A percentile compares a stretch with the other conserved stretches of the same genome.
Conservation (phyloP, 30 jellyfish, hydroid and myxozoan genomes). For the Catostylus mosaicus region DNA sequence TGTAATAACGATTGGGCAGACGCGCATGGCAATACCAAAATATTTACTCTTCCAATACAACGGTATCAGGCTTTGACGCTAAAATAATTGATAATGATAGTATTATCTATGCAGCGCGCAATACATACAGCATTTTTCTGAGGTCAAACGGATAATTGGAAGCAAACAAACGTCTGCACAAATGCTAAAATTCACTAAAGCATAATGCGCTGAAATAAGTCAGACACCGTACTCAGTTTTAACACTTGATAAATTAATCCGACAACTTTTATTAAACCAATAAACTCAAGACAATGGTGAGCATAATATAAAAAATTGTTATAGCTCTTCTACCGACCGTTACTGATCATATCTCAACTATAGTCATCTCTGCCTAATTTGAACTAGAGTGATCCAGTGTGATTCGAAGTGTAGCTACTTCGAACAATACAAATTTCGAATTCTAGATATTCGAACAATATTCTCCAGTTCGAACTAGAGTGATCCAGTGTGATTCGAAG, state of each 20-base stretch:
- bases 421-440: no score
- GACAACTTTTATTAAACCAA: neutral
- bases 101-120: neutral
- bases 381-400: no score
- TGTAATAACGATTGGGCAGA: no score
- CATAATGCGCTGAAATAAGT: neutral
- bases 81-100: neutral
- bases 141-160: constrained; percentile 1
- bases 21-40: no score
- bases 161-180: neutral
- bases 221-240: neutral
- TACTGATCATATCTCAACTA: no score
- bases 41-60: neutral
- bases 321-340: no score
- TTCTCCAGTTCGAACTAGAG: no score
- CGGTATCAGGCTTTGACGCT: neutral
- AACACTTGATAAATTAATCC: neutral
- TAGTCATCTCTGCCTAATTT: no score
- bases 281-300: neutral
- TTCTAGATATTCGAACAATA: no score
- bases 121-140: neutral
- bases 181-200: neutral
- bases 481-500: no score
- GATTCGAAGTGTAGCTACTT: no score
- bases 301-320: no score